These are phyloP conservation scores for Gobius niger DNA, from an alignment of 2,113 vertebrate species.

Conservation along the genomic window DNA sequence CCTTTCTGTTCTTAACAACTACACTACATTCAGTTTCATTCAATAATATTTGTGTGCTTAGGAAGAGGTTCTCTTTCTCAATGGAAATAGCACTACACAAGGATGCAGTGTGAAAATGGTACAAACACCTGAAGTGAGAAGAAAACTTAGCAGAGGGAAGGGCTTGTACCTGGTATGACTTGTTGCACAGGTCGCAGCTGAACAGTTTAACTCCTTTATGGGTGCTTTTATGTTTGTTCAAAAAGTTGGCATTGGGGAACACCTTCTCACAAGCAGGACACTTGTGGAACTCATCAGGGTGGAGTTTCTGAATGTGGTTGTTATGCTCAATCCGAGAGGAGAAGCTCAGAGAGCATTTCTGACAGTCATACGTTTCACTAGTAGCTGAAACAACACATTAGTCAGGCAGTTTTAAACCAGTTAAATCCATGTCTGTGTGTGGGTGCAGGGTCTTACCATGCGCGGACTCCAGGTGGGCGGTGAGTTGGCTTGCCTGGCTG, in stretches of 20 bases:
- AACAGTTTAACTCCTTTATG: conserved; percentile 84
- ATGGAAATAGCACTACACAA: too few relatives aligned
- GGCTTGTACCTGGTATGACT: conserved; percentile 83
- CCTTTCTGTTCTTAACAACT: too few relatives aligned
- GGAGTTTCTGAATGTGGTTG: conserved; percentile 82
- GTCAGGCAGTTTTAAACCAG: not conserved
- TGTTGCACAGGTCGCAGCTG: conserved; percentile 88
- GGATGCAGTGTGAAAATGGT: too few relatives aligned
- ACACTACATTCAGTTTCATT: too few relatives aligned
- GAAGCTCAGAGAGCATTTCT: conserved; percentile 89
- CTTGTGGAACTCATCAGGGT: conserved; percentile 84
- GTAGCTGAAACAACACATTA: conserved; percentile 71
- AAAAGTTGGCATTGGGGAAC: conserved; percentile 78
- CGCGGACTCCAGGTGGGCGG: conserved; percentile 85
- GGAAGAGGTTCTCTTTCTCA: too few relatives aligned
- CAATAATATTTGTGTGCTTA: too few relatives aligned
- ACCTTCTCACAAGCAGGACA: conserved; percentile 83
- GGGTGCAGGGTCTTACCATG: conserved; percentile 78
- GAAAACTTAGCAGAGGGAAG: not conserved
- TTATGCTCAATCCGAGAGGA: conserved; percentile 83
- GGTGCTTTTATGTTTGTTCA: conserved; percentile 82
- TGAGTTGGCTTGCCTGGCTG: conserved; percentile 87
- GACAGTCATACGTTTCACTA: conserved; percentile 85
- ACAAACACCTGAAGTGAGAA: not conserved
- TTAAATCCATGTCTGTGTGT: not conserved